Conservation (phyloP, 2,888 invertebrate species). For the Sinopyrophorus schimmeli region DNA sequence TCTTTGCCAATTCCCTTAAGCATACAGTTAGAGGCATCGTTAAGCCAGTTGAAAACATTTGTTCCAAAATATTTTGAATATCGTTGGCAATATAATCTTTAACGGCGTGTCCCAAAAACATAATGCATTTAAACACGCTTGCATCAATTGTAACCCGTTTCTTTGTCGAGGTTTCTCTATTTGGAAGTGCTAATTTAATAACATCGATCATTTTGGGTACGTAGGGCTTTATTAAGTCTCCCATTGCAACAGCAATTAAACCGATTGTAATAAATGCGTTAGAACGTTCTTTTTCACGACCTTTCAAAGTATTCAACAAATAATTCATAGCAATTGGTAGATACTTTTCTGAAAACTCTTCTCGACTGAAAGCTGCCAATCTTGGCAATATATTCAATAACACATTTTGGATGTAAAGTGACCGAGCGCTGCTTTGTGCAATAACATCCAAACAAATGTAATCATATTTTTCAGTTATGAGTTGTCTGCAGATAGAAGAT, state of each 20-base stretch:
- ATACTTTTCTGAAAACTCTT: conserved; percentile 76
- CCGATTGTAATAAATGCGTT: conserved; percentile 90
- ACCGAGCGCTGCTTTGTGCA: conserved; percentile 70
- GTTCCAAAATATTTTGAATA: conserved; percentile 82
- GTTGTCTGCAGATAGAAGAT: conserved; percentile 81
- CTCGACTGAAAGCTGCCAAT: conserved; percentile 89
- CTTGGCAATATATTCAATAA: conserved; percentile 86
- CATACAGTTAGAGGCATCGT: conserved; percentile 90
- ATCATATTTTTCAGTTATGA: conserved; percentile 83
- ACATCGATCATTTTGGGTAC: conserved; percentile 83
- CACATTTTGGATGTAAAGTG: conserved; percentile 82
- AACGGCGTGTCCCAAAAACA: conserved; percentile 83
- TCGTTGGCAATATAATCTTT: conserved; percentile 76
- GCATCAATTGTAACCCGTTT: conserved; percentile 78
- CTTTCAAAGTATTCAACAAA: conserved; percentile 73
- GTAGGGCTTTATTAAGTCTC: conserved; percentile 76
- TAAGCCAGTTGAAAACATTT: conserved; percentile 90
- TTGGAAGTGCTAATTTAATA: conserved; percentile 58
- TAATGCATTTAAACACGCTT: conserved; percentile 91
- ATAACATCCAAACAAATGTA: conserved; percentile 79
- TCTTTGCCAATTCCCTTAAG: conserved; percentile 84
- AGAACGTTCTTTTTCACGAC: conserved; percentile 83
- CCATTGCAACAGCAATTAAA: conserved; percentile 86
- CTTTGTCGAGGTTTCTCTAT: conserved; percentile 76
- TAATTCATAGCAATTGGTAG: conserved; percentile 76